Conservation (phyloP, 2,888 invertebrate species). For the Resseliella maxima region DNA sequence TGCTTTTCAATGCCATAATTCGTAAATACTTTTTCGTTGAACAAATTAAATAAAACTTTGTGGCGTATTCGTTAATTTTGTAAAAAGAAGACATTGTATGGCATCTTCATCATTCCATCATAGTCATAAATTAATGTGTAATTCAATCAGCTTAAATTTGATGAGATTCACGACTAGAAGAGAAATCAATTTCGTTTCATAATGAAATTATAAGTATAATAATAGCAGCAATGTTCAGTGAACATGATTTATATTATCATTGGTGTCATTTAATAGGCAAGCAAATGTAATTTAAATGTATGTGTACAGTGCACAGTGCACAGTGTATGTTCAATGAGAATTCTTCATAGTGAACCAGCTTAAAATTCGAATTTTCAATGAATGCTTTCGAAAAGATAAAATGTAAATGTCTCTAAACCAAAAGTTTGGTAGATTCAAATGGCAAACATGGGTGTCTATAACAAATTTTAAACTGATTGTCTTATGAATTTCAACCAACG, state of each 20-base stretch:
- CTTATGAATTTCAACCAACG: not conserved
- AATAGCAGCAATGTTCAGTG: not conserved
- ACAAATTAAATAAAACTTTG: slow-evolving; percentile 38
- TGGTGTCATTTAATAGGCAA: not conserved
- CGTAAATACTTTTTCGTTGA: not conserved
- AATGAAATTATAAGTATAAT: slow-evolving; percentile 21
- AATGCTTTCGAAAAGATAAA: not conserved
- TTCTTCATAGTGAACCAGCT: not conserved
- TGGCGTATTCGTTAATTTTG: not conserved
- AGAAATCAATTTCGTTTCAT: not conserved
- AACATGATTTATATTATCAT: not conserved
- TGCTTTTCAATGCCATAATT: not conserved
- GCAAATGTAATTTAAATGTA: no score
- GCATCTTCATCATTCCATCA: not conserved
- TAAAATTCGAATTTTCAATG: slow-evolving; percentile 15
- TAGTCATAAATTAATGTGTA: slow-evolving; percentile 20
- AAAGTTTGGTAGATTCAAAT: not conserved
- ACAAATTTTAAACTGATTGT: not conserved
- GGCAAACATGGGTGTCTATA: not conserved
- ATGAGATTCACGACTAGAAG: slow-evolving; percentile 12
- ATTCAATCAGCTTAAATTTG: slow-evolving; percentile 48
- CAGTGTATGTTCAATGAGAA: not conserved
- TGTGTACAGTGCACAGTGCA: no score
- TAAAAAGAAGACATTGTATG: not conserved
- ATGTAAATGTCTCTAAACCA: not conserved